Evolutionary conservation across 2,113 vertebrate species (phyloP).

Genomic region (Lamprotornis superbus): DNA sequence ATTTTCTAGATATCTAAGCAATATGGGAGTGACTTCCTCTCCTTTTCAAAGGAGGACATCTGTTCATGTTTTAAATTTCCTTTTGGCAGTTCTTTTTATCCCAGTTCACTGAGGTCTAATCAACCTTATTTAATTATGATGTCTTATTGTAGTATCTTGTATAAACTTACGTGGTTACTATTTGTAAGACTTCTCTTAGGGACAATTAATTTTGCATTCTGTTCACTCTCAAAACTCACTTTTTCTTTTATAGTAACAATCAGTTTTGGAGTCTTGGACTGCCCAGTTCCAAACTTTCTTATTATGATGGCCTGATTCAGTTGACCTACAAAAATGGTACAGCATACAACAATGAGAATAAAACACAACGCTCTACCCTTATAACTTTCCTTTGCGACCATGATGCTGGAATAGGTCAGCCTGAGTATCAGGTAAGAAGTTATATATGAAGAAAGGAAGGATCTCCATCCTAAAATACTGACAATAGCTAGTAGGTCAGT

Average conservation of each 20-base stretch:
- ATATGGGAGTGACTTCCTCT: not conserved
- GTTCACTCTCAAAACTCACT: not conserved
- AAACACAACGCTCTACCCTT: conserved; percentile 80
- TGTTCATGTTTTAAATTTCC: not conserved
- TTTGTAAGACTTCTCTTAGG: not conserved
- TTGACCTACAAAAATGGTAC: conserved; percentile 85
- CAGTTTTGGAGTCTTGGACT: conserved; percentile 85
- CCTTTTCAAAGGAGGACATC: not conserved
- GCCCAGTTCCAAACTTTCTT: conserved; percentile 82
- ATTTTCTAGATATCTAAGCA: not conserved
- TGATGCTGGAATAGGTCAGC: conserved; percentile 79
- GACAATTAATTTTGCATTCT: not conserved
- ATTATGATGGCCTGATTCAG: conserved; percentile 93
- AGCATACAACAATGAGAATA: conserved; percentile 81
- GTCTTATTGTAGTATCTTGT: not conserved
- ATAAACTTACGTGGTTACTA: not conserved
- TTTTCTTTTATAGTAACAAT: conserved; percentile 9
- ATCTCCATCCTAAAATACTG: not conserved
- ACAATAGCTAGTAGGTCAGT: not conserved
- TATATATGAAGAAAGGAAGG: not conserved
- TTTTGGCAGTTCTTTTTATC: not conserved
- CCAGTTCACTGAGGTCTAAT: not conserved
- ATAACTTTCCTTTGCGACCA: conserved; percentile 93
- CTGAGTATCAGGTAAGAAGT: conserved; percentile 87
- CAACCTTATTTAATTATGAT: not conserved